A percentile compares a stretch with the other conserved stretches of the same genome.
Evolutionary conservation across 2,113 vertebrate species (phyloP).

Genomic region (Scytalopus superciliaris): DNA sequence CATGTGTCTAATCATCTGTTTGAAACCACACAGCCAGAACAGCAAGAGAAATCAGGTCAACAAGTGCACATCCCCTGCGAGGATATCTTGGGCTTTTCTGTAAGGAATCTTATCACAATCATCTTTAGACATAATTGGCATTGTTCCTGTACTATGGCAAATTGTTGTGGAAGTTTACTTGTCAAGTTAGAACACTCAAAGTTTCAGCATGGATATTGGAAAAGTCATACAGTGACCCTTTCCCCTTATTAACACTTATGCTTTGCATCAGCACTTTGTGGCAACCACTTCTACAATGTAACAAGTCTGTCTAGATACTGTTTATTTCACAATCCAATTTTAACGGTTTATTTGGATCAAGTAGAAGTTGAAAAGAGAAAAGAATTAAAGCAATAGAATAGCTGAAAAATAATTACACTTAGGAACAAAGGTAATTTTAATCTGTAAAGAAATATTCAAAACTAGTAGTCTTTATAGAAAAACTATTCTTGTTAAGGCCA

Average conservation of each 20-base stretch:
- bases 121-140: neutral
- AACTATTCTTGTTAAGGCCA: neutral
- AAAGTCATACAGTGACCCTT: neutral
- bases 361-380: neutral
- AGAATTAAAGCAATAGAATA: neutral
- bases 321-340: neutral
- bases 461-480: neutral
- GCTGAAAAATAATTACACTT: neutral
- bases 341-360: neutral
- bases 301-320: neutral
- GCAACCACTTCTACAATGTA: neutral
- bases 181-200: neutral
- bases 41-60: neutral
- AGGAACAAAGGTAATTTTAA: neutral
- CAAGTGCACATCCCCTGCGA: neutral
- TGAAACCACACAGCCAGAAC: neutral
- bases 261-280: neutral
- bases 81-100: neutral
- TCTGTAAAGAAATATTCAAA: neutral
- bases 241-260: neutral
- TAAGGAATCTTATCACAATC: neutral
- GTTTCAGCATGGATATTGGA: neutral
- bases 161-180: neutral
- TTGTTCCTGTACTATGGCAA: neutral
- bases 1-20: neutral